Conservation (phyloP, 2,797 vertebrate species). For the Echiichthys vipera region DNA sequence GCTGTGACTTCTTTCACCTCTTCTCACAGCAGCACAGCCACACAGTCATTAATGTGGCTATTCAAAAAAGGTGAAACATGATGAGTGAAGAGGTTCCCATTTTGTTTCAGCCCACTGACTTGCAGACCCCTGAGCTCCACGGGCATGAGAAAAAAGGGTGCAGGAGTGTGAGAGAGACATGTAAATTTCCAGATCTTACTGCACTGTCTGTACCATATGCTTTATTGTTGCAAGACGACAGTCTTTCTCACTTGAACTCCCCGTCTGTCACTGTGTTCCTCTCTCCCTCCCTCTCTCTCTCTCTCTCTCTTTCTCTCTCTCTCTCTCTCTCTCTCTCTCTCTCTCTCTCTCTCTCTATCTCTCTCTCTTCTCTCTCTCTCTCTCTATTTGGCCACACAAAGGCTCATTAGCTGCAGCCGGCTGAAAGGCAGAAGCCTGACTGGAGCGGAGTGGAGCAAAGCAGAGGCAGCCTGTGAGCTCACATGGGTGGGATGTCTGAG, state of each 20-base stretch:
- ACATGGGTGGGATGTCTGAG: constrained; percentile 95
- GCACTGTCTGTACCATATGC: constrained; percentile 91
- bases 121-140: constrained; percentile 71
- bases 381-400: constrained; percentile 89
- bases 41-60: constrained; percentile 68
- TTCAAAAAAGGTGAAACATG: constrained; percentile 77
- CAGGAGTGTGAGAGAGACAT: constrained; percentile 69
- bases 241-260: constrained; percentile 82
- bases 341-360: neutral
- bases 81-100: constrained; percentile 82
- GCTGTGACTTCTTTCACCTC: constrained; percentile 86
- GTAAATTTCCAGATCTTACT: constrained; percentile 87
- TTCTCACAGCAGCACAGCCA: constrained; percentile 67
- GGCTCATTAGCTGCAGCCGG: constrained; percentile 97
- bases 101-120: constrained; percentile 82
- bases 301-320: constrained; percentile 39
- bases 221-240: constrained; percentile 93
- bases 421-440: constrained; percentile 91
- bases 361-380: constrained; percentile 51
- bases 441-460: constrained; percentile 83
- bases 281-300: constrained; percentile 28
- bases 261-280: constrained; percentile 59
- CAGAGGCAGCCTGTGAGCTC: constrained; percentile 91
- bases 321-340: constrained; percentile 49
- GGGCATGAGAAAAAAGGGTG: constrained; percentile 60